Evolutionary conservation across 2,113 vertebrate genomes (phyloP).

Genomic region (Acinonyx jubatus): DNA sequence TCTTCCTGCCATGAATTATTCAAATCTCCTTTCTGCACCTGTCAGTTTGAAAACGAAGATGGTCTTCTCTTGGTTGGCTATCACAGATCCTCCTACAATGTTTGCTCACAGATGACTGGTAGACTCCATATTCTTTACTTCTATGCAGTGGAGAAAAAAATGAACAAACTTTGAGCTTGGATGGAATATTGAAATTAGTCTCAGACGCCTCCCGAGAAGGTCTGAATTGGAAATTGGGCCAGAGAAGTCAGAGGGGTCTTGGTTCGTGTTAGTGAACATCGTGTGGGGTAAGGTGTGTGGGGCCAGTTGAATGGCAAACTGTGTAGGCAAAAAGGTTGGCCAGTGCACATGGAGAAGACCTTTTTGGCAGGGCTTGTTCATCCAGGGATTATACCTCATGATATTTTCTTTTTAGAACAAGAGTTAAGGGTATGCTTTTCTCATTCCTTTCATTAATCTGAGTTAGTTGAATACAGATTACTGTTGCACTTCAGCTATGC

Average conservation of each 20-base stretch:
- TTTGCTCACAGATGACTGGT: conserved; percentile 76
- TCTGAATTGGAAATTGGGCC: background rate
- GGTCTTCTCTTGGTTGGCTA: conserved; percentile 75
- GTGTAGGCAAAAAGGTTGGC: rapidly evolving
- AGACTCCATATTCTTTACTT: conserved; percentile 28
- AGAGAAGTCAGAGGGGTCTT: background rate
- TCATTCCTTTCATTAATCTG: background rate
- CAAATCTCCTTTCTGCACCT: conserved; percentile 68
- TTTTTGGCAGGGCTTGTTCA: rapidly evolving
- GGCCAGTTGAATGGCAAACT: too few species aligned
- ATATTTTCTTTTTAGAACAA: background rate
- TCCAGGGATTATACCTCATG: background rate
- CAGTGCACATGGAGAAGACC: rapidly evolving
- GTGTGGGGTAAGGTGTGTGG: rapidly evolving
- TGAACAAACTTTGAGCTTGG: background rate
- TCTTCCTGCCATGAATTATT: conserved; percentile 77
- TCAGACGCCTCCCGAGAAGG: background rate
- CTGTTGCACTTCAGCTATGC: background rate
- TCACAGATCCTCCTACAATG: conserved; percentile 76
- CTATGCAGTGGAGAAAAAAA: background rate
- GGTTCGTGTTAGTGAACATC: too few species aligned
- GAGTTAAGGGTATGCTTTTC: background rate
- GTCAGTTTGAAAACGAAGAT: conserved; percentile 76
- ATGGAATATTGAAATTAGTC: background rate
- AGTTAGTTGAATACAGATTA: background rate